Base-by-base conservation (phyloP, 2,888 invertebrate species). In the Microctonus hyperodae region DNA sequence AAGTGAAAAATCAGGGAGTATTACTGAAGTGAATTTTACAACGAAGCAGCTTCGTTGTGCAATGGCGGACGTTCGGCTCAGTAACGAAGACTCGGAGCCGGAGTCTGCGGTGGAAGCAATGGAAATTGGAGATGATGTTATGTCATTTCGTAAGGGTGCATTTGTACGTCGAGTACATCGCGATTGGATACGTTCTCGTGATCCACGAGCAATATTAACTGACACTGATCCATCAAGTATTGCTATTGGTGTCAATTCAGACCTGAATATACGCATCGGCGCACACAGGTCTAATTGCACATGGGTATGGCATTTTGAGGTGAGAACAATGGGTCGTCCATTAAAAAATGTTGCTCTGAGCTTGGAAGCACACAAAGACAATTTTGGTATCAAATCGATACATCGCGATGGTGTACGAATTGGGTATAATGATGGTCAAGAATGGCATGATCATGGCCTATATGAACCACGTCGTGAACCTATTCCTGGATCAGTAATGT, bases 371-470 rank as follows among this genome's bases (percentile, higher is more conserved):
- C 72, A 79, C 64, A 75, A 75, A 3, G 73, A 72, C 2, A 72
- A 81, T 60, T 82, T 81, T 65, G 35, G 55, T 10, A 70, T 82
- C 1, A 73, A 71, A 67, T 75, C 75, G 0, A 75, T 82, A 1
- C 28, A 51, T 6, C 68, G 70, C 23, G 74, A 76, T 11, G 65
- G 63, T 22, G 55, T 53, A 3, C 65, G 71, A 37, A 66, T 74
- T 11, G 76, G 78, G 6, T 28, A 68, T 1, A 72, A 68, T 4
- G 74, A 77, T 31, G 72, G 75, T 22, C 74, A 78, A 60, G 76
- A 75, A 23, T 78, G 79, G 79, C 63, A 67, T 25, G 67, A 67
- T 44, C 53, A 63, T 9, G 63, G 40, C 0, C 16, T 51, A 13
- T 60, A 65, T 53, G 53, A 51, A 16, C 50, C 62, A 9, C 22